Evolutionary conservation across 2,888 invertebrate species (phyloP), one percentile per base, ranked within the genome.

Genomic region (Parthenolecanium corni): DNA sequence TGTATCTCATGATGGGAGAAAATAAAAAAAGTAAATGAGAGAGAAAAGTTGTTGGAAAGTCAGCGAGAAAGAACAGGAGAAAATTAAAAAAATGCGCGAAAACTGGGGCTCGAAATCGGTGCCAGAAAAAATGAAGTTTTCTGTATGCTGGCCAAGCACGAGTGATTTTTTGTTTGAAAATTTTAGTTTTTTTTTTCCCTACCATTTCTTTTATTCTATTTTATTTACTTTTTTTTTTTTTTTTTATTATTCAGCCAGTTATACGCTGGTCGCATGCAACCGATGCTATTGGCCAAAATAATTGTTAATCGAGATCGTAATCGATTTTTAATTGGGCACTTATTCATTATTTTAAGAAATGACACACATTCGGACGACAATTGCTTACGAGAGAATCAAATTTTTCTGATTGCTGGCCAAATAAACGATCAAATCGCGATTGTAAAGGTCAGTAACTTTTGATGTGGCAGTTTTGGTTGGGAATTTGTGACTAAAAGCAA

Each of bases 51-150:
- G n/a, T n/a, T n/a, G n/a, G 31, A 6, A 9, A 6, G 31, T 31
- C 5, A 6, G 31, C 9, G 31, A 31, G 9, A 31, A 9, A 31
- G 31, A 9, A 9, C 4, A 6, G 31, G 31, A 31, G 31, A 31
- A 31, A 31, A 31, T 9, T 4, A n/a, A 31, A 31, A 31, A 31
- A 31, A 31, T 31, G 31, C 31, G 31, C 31, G 31, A 31, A 31
- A 31, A 31, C 31, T 31, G 31, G 31, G 31, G 31, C 31, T 31
- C 46, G 46, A 18, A 16, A 14, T 44, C 46, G 42, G 23, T 58
- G 58, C 58, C 58, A 58, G 58, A 58, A 58, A 49, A 58, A 58
- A 49, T 49, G 58, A 58, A 58, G 31, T 49, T 58, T 58, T 58
- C 58, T 58, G 58, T 58, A 58, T 36, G 20, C 21, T 31, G 24